These are phyloP conservation scores for Tetrapedia diversipes DNA, from an alignment of 2,888 invertebrate species.

Conservation along the genomic window DNA sequence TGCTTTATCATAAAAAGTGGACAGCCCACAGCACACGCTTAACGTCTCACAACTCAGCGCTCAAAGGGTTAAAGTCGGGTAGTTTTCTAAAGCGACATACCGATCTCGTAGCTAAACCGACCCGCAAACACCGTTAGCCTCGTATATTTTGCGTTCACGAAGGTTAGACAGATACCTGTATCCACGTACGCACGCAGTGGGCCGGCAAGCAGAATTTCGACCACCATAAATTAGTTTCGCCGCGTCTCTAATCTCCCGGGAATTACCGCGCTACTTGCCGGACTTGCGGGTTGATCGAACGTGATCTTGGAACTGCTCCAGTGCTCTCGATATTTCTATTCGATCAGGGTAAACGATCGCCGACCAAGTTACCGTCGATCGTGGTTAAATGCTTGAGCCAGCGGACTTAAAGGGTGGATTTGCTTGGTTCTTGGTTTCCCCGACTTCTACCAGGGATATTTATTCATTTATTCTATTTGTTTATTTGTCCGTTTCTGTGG, in stretches of 20 bases:
- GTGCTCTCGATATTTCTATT: constrained; percentile 57
- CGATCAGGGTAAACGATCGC: constrained; percentile 57
- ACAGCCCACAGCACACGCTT: no score
- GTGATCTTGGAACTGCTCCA: constrained; percentile 60
- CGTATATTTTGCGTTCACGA: constrained; percentile 7
- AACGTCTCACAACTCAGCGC: no score
- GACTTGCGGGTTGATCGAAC: constrained; percentile 61
- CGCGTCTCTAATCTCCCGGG: constrained; percentile 62
- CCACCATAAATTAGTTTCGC: constrained; percentile 67
- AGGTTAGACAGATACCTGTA: background rate
- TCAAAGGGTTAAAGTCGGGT: no score
- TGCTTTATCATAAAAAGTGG: no score
- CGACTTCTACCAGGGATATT: constrained; percentile 27
- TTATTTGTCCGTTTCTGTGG: no score
- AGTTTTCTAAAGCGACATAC: no score
- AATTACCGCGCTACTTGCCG: constrained; percentile 64
- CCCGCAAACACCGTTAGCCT: no score
- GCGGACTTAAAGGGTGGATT: constrained; percentile 63
- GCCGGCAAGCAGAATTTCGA: constrained; percentile 55
- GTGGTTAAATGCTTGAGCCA: constrained; percentile 65
- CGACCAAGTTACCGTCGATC: constrained; percentile 50
- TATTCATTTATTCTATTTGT: no score
- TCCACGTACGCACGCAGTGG: constrained; percentile 1
- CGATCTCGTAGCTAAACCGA: no score
- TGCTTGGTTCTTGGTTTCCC: constrained; percentile 42